phyloP scores from a whole-genome alignment of 2,797 vertebrate genomes.

The Sorex maritimensis region DNA sequence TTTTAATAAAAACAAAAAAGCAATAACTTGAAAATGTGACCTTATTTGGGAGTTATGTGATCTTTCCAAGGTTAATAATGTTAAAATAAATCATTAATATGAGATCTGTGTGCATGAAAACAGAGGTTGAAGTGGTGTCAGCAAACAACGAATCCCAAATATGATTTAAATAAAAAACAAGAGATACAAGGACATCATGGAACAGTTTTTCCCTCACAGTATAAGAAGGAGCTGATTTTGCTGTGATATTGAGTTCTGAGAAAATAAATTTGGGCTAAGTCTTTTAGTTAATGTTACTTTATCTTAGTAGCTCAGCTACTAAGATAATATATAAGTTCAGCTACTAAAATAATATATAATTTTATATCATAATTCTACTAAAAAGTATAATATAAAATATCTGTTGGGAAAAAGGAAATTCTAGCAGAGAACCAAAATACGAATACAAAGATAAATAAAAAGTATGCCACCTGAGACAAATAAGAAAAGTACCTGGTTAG shows the following conservation, averaged over 20 bases:
- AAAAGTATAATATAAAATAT: neutral
- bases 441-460: neutral
- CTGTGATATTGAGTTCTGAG: neutral
- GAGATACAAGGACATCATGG: neutral
- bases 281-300: too few species aligned
- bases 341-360: neutral
- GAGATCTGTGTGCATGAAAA: neutral
- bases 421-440: neutral
- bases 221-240: neutral
- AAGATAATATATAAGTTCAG: too few species aligned
- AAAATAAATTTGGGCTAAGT: too few species aligned
- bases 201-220: neutral
- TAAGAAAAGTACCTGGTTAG: neutral
- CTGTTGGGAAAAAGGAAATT: too few species aligned
- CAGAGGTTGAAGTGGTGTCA: too few species aligned
- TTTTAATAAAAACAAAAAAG: too few species aligned
- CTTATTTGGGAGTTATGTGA: neutral
- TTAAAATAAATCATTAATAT: neutral
- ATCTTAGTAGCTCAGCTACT: too few species aligned
- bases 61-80: too few species aligned
- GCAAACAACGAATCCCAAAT: too few species aligned
- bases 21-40: neutral
- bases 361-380: neutral
- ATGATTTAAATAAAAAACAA: too few species aligned
- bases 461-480: neutral